phyloP scores from a whole-genome alignment of 2,888 invertebrate species.

The Andrena minutula region DNA sequence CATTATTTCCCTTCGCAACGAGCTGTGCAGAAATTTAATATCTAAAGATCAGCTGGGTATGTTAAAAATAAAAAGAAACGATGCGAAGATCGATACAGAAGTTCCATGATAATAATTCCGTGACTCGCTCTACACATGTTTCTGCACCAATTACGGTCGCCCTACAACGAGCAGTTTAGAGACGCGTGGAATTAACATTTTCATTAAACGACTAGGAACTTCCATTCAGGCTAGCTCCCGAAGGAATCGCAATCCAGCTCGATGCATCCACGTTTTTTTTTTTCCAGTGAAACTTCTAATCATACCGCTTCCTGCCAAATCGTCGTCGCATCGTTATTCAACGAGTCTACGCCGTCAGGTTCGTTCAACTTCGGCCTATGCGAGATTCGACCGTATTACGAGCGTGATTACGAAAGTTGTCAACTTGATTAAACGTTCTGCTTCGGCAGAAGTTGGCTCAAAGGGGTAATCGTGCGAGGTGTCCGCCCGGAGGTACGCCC shows the following conservation, averaged over 20 bases:
- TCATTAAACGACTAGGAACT: neutral
- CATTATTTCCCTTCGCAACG: no score
- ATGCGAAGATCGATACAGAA: neutral
- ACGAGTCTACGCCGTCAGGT: slow-evolving; percentile 21
- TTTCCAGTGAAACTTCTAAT: slow-evolving; percentile 50
- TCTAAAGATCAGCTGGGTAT: no score
- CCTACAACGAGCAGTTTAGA: neutral
- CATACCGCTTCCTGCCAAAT: slow-evolving; percentile 38
- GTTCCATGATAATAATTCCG: no score
- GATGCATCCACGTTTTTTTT: neutral
- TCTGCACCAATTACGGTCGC: neutral
- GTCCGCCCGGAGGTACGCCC: slow-evolving; percentile 66
- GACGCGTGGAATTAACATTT: neutral
- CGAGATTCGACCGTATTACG: slow-evolving; percentile 65
- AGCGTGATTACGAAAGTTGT: slow-evolving; percentile 75
- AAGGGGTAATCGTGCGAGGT: slow-evolving; percentile 75
- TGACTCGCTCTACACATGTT: no score
- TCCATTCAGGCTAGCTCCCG: neutral
- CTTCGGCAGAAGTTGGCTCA: slow-evolving; percentile 71
- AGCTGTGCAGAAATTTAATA: no score
- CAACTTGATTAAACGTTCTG: slow-evolving; percentile 75
- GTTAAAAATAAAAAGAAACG: neutral
- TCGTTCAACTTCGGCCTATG: slow-evolving; percentile 60
- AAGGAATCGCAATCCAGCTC: slow-evolving; percentile 1
- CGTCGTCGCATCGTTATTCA: slow-evolving; percentile 65